Evolutionary conservation across 2,797 vertebrate genomes (phyloP).

Genomic region (Glyptemys insculpta): DNA sequence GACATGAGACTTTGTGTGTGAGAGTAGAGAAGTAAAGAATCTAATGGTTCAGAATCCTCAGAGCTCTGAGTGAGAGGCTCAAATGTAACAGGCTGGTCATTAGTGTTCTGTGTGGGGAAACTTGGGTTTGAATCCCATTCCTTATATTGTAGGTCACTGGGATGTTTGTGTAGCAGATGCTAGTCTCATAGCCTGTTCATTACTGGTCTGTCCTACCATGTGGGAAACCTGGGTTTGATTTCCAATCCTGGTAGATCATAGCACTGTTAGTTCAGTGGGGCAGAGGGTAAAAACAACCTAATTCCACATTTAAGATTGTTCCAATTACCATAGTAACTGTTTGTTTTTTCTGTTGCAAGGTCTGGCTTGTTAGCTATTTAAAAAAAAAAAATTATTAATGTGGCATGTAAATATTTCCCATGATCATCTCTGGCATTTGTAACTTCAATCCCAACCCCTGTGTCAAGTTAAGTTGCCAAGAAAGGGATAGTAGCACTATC

Average conservation of each 20-base stretch:
- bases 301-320: constrained; percentile 10
- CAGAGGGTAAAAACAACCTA: constrained; percentile 5
- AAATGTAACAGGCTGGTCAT: background rate
- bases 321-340: constrained; percentile 17
- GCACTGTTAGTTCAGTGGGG: background rate
- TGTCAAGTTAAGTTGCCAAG: constrained; percentile 2
- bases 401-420: background rate
- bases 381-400: background rate
- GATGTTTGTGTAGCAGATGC: background rate
- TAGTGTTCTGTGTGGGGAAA: background rate
- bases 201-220: background rate
- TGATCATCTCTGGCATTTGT: constrained; percentile 8
- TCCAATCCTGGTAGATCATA: background rate
- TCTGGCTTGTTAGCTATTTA: background rate
- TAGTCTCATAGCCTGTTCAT: background rate
- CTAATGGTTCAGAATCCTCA: constrained; percentile 57
- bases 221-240: background rate
- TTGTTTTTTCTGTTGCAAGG: background rate
- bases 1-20: constrained; percentile 41
- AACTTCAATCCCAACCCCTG: background rate
- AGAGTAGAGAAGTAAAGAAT: constrained; percentile 54
- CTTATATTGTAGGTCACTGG: background rate
- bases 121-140: background rate
- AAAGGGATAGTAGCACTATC: background rate
- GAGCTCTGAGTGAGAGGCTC: constrained; percentile 15